Evolutionary conservation across 2,113 vertebrate genomes (phyloP).

Genomic region (Antennarius striatus): DNA sequence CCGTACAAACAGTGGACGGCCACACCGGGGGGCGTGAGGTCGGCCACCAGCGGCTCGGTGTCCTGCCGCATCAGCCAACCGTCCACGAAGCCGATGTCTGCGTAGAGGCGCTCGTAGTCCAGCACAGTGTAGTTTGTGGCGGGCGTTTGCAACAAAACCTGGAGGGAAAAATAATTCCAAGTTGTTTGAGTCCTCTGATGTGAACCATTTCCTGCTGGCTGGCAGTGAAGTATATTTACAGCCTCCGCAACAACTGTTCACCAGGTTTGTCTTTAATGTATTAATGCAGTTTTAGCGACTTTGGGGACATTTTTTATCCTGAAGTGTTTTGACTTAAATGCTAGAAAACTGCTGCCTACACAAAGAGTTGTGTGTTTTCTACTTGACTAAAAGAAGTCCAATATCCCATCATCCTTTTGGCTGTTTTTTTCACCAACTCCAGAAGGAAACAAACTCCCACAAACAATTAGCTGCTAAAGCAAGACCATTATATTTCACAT

Average conservation of each 20-base stretch:
- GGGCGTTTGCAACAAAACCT: slow-evolving; percentile 87
- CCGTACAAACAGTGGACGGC: slow-evolving; percentile 91
- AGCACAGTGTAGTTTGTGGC: slow-evolving; percentile 87
- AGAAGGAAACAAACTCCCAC: neutral
- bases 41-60: slow-evolving; percentile 84
- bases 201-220: neutral
- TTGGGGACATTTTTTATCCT: too few relatives aligned
- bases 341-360: too few relatives aligned
- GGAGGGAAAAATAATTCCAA: neutral
- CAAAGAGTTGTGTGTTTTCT: neutral
- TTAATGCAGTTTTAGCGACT: too few relatives aligned
- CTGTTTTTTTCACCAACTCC: neutral
- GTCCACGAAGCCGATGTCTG: slow-evolving; percentile 86
- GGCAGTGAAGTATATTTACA: neutral
- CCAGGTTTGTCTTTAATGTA: neutral
- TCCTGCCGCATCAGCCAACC: slow-evolving; percentile 93
- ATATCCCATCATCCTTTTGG: neutral
- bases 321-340: too few relatives aligned
- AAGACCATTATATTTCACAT: too few relatives aligned
- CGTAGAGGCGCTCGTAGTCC: slow-evolving; percentile 88
- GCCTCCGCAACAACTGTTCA: neutral
- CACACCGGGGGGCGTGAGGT: slow-evolving; percentile 83
- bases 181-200: too few relatives aligned
- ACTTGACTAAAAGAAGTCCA: neutral
- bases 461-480: too few relatives aligned